Base-by-base conservation (phyloP, 2,888 invertebrate genomes). In the Sphaerophoria taeniata region DNA sequence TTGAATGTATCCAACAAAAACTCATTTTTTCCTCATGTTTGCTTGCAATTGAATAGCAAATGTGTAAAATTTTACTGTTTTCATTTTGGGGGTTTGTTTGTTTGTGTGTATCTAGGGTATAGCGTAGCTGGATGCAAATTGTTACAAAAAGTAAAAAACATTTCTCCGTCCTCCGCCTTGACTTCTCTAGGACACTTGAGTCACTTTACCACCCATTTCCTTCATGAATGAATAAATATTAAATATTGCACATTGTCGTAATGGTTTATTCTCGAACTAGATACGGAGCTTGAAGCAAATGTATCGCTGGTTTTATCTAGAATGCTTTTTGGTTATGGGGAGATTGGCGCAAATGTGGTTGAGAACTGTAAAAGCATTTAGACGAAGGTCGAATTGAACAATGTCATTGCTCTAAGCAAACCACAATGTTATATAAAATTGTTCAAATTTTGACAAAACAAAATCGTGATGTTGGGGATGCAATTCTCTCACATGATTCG, bases 201-300 rank as follows among this genome's bases (percentile, higher is more conserved):
- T n/a, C n/a, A n/a, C n/a, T n/a, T n/a, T n/a, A n/a, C n/a, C 4
- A 36, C 36, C 33, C 36, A 33, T 49, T 53, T 65, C 65, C 70
- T 61, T 31, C n/a, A 34, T 67, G 67, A 79, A 75, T 58, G 78
- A 56, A 36, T 77, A 83, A 83, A 83, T 79, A 84, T 84, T 84
- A 83, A 83, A 83, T 79, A 84, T 84, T 84, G 79, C 79, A 84
- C 67, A 75, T 71, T 75, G 75, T 79, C 71, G 67, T 75, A 84
- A 84, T 79, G 75, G 84, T n/a, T n/a, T 12, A 78, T 83, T 71
- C 47, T 69, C n/a, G n/a, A n/a, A n/a, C 34, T 60, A 16, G 45
- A 36, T 36, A 47, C 24, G 24, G 24, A 45, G 63, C 39, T 11
- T 24, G 6, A 49, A 34, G 63, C 47, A 56, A 65, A 56, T 65